Conservation (phyloP, 2,888 invertebrate genomes). For the Gisinianus flammeolus region DNA sequence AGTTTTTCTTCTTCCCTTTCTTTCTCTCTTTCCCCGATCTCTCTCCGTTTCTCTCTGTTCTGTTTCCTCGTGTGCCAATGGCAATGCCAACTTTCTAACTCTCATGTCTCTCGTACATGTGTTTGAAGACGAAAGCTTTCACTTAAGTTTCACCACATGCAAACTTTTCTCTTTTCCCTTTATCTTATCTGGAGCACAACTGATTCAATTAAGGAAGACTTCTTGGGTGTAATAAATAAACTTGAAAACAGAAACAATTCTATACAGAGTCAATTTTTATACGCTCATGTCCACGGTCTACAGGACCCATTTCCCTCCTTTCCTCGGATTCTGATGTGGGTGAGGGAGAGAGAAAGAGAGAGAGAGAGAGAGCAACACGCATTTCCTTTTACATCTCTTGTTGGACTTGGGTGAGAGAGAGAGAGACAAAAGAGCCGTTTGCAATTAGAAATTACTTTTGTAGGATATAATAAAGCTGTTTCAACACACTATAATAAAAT, state of each 20-base stretch:
- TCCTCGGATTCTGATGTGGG: not conserved
- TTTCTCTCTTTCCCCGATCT: not conserved
- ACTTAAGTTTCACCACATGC: conserved; percentile 33
- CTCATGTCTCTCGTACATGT: not conserved
- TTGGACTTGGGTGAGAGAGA: too few relatives aligned
- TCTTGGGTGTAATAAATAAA: conserved; percentile 41
- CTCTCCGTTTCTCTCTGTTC: conserved; percentile 9
- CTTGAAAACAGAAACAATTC: conserved; percentile 34
- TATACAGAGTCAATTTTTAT: conserved; percentile 27
- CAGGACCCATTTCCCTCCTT: conserved; percentile 1
- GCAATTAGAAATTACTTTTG: conserved; percentile 31
- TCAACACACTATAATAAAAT: conserved; percentile 18
- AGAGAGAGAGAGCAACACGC: not conserved
- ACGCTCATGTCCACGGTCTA: not conserved
- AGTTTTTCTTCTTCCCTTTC: too few relatives aligned
- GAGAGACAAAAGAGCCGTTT: not conserved
- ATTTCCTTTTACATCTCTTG: too few relatives aligned
- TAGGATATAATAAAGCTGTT: conserved; percentile 13
- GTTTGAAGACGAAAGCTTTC: conserved; percentile 13
- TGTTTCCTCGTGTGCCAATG: not conserved
- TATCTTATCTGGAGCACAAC: conserved; percentile 38
- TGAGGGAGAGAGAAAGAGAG: not conserved
- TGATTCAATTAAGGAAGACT: conserved; percentile 42
- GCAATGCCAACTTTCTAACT: not conserved
- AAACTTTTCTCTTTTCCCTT: conserved; percentile 32